Base-by-base conservation (phyloP, 2,888 invertebrate genomes). In the Augochlorella aurata region DNA sequence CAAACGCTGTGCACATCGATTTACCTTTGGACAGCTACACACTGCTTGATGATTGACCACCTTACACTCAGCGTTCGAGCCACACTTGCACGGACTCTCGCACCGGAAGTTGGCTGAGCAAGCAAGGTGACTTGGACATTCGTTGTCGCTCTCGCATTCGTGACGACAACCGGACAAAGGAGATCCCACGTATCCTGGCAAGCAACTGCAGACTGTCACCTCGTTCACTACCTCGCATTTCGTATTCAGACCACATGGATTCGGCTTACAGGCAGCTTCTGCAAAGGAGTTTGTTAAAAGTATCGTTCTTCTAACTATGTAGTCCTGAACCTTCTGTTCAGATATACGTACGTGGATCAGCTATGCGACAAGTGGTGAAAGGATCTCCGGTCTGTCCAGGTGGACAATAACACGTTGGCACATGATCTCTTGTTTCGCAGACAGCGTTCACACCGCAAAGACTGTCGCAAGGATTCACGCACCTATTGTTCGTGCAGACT, bases 181-280 rank as follows among this genome's bases (percentile, higher is more conserved):
- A 84, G 97, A 96, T 66, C 97, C 97, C 94, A 96, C 94, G 94
- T 95, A 97, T 90, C 97, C 96, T 61, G 96, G 95, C 70, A 96
- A 93, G 89, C 98, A 98, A 71, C 96, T 96, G 91, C 98, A 98
- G 14, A 97, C 96, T 0, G 97, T 97, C 24, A 97, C 95, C 86
- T 95, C 95, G 92, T 96, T 96, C 65, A 96, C 94, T 14, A 97
- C 97, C 91, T 97, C 96, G 92, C 98, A 98, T 73, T 96, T 96
- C 0, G 97, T 97, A 93, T 98, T 97, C 61, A 92, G 90, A 10
- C 97, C 98, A 88, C 98, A 98, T 0, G 97, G 97, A 83, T 96
- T 97, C 18, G 97, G 97, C 90, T 96, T 96, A 92, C 97, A 98
- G 65, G 97, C 95, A 91, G 97, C 97, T 94, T 97, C 97, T 97